Conservation (phyloP, 2,113 vertebrate species). For the Axis porcinus region DNA sequence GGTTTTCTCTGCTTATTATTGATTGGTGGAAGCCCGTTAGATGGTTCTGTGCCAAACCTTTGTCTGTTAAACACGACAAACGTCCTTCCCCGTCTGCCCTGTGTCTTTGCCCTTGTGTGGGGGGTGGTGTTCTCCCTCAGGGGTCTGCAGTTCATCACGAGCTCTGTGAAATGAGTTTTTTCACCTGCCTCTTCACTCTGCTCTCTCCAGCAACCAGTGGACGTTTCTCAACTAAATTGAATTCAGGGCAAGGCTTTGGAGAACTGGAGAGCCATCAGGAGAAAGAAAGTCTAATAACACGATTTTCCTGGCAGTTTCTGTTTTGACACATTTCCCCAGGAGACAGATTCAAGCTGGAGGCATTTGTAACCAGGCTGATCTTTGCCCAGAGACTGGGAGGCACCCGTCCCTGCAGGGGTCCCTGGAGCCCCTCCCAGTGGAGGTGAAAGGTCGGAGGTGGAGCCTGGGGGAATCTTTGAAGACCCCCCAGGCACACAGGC, state of each 20-base stretch:
- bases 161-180: not conserved
- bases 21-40: not conserved
- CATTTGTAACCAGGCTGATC: not conserved
- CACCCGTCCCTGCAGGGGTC: rapidly evolving
- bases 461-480: too few relatives aligned
- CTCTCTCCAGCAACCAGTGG: not conserved
- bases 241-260: not conserved
- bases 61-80: not conserved
- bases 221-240: not conserved
- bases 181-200: not conserved
- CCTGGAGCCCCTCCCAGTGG: rapidly evolving
- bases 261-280: not conserved
- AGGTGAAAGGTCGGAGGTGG: rapidly evolving
- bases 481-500: not conserved
- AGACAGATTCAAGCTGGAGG: not conserved
- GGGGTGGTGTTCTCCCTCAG: rapidly evolving
- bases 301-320: not conserved
- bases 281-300: not conserved
- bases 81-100: rapidly evolving
- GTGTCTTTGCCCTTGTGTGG: not conserved
- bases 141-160: not conserved
- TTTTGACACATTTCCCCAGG: too few relatives aligned
- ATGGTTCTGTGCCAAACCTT: too few relatives aligned
- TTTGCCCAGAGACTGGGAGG: not conserved
- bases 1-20: not conserved